Conservation (phyloP, 1,140 invertebrate genomes). For the Nebria ingens region DNA sequence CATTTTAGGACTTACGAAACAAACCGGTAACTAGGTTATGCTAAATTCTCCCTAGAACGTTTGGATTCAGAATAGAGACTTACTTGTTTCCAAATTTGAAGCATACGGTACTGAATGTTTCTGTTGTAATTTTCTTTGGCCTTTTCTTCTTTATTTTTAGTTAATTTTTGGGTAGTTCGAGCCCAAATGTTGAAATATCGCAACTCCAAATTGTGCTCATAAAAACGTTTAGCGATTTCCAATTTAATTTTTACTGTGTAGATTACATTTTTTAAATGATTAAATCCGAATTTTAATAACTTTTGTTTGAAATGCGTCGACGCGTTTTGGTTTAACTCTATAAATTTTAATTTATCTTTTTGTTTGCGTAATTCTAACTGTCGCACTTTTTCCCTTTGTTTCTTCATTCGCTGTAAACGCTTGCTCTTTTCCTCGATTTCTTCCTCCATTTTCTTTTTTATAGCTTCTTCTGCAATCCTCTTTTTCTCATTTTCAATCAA, state of each 20-base stretch:
- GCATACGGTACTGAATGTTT: constrained; percentile 40
- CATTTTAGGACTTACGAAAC: too few species aligned
- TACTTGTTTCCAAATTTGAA: constrained; percentile 24
- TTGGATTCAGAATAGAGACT: constrained; percentile 13
- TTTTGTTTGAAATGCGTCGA: constrained; percentile 44
- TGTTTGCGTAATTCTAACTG: constrained; percentile 42
- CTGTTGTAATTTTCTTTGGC: too few species aligned
- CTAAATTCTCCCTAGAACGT: too few species aligned
- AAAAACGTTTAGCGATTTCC: constrained; percentile 37
- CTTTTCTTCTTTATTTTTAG: too few species aligned
- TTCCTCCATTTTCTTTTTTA: constrained; percentile 36
- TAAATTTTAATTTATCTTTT: constrained; percentile 39
- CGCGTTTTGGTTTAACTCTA: constrained; percentile 42
- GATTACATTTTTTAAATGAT: constrained; percentile 38
- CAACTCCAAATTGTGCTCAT: constrained; percentile 36
- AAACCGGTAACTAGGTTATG: too few species aligned
- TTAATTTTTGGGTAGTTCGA: background rate
- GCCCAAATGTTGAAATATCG: constrained; percentile 18
- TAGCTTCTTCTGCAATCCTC: constrained; percentile 38
- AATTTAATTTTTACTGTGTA: constrained; percentile 38
- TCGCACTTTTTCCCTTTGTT: constrained; percentile 46
- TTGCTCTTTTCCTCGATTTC: constrained; percentile 50
- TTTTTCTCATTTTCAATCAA: constrained; percentile 49
- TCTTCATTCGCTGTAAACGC: constrained; percentile 44
- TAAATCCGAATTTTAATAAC: constrained; percentile 41